phyloP scores from a whole-genome alignment of 2,888 invertebrate species.

The Rhodophaea formosa region DNA sequence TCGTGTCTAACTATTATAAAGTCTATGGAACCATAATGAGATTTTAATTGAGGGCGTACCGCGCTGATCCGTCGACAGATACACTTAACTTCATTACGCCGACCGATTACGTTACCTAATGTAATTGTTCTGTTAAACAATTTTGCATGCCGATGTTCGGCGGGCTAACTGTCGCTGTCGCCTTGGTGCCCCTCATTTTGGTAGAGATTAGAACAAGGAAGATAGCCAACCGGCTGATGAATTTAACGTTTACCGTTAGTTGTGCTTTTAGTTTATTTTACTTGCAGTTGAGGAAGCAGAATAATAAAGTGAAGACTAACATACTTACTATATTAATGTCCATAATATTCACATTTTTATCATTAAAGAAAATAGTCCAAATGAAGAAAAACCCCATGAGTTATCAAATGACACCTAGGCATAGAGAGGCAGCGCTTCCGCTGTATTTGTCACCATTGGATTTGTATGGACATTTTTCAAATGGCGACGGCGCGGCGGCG shows the following conservation, averaged over 20 bases:
- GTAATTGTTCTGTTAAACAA: slow-evolving; percentile 65
- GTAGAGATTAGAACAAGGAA: not conserved
- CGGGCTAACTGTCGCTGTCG: not conserved
- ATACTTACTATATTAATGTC: too few relatives aligned
- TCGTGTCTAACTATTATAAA: slow-evolving; percentile 30
- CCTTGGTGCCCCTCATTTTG: not conserved
- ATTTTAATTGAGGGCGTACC: slow-evolving; percentile 74
- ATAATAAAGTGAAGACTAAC: too few relatives aligned
- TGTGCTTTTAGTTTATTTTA: too few relatives aligned
- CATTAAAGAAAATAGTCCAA: too few relatives aligned
- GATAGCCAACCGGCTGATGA: not conserved
- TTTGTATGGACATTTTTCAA: too few relatives aligned
- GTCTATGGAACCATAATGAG: slow-evolving; percentile 62
- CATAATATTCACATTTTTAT: too few relatives aligned
- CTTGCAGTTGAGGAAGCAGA: too few relatives aligned
- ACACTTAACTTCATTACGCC: slow-evolving; percentile 68
- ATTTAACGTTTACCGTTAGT: not conserved
- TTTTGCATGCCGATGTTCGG: slow-evolving; percentile 33
- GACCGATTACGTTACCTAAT: slow-evolving; percentile 69
- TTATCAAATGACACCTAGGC: too few relatives aligned
- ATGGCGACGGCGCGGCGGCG: too few relatives aligned
- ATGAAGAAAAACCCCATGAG: too few relatives aligned
- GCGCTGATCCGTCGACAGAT: slow-evolving; percentile 61
- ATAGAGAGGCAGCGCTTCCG: too few relatives aligned
- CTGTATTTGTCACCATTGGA: too few relatives aligned